Evolutionary conservation across 2,888 invertebrate genomes (phyloP), one percentile per base, ranked within the genome.

Genomic region (Silvanus unidentatus): DNA sequence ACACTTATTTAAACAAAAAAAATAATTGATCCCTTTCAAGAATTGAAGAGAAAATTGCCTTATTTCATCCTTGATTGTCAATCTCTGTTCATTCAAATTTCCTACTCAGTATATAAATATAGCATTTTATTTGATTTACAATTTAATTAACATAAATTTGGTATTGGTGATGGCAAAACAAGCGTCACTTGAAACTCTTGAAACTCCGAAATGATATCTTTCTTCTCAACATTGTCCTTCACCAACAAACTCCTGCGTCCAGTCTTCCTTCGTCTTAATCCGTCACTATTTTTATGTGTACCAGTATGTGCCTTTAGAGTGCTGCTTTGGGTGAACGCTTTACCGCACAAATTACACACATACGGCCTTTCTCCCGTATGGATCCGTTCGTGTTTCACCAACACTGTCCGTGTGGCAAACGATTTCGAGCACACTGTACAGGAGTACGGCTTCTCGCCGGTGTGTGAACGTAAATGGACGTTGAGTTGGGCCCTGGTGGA

Each of bases 351-450:
- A n/a, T 57, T 55, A 41, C 70, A 70, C 6, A 54, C 47, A 45
- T 66, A 69, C 1, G 70, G 69, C 12, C 59, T 52, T 43, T 69
- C 68, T 1, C 69, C 69, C 1, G 67, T 67, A 39, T 70, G 69
- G 13, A 63, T 64, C 28, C 67, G 43, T 43, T 49, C 43, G 40
- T 68, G 67, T 47, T 63, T 66, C 3, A 58, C 56, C 28, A 66
- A 44, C 52, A 62, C 53, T 1, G 64, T 56, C n/a, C 53, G 53
- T 3, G 66, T 66, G 2, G 63, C 48, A 49, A 68, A 68, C 2
- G 62, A 52, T 54, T 64, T 66, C 3, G 54, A 43, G 48, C 68
- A 68, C 15, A 49, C 44, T 12, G 48, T 39, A 47, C 68, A 68
- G 10, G 49, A 44, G 51, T 55, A 66, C 3, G 68, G 68, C 48